phyloP scores from a whole-genome alignment of 53 echinoderm and acorn worm genomes.

The Holothuria leucospilota region DNA sequence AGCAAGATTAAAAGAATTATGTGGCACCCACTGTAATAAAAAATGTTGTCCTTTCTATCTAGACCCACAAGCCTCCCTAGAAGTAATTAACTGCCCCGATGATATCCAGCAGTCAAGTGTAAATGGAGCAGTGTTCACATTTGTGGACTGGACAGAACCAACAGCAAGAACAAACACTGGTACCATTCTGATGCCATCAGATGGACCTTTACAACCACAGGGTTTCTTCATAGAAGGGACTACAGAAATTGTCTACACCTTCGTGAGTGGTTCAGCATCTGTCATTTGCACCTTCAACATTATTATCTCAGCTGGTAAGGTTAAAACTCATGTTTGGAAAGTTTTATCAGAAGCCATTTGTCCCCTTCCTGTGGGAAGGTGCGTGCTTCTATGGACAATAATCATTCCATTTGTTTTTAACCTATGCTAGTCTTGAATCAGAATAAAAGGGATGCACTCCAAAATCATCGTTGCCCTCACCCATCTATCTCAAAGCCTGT shows the following conservation, averaged over 20 bases:
- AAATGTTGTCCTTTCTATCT: not conserved
- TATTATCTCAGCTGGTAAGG: not conserved
- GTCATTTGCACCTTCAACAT: not conserved
- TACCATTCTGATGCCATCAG: not conserved
- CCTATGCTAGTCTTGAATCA: too few species aligned
- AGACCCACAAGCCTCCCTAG: not conserved
- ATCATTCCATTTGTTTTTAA: too few species aligned
- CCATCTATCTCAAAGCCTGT: too few species aligned
- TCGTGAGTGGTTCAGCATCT: not conserved
- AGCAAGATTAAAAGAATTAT: too few species aligned
- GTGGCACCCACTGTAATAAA: too few species aligned
- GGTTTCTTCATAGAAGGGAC: constrained; percentile 12
- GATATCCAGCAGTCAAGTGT: not conserved
- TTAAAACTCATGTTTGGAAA: too few species aligned
- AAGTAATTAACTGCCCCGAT: constrained; percentile 11
- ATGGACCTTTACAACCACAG: not conserved
- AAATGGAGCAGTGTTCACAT: not conserved
- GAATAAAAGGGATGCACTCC: too few species aligned
- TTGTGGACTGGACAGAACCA: constrained; percentile 13
- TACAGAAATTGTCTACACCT: constrained; percentile 16
- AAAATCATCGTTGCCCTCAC: too few species aligned
- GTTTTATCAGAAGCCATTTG: too few species aligned
- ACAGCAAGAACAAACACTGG: constrained; percentile 25
- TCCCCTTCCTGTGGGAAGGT: too few species aligned
- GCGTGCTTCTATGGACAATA: too few species aligned